phyloP scores from a whole-genome alignment of 1,140 invertebrate species.

The Lepidurus apus region DNA sequence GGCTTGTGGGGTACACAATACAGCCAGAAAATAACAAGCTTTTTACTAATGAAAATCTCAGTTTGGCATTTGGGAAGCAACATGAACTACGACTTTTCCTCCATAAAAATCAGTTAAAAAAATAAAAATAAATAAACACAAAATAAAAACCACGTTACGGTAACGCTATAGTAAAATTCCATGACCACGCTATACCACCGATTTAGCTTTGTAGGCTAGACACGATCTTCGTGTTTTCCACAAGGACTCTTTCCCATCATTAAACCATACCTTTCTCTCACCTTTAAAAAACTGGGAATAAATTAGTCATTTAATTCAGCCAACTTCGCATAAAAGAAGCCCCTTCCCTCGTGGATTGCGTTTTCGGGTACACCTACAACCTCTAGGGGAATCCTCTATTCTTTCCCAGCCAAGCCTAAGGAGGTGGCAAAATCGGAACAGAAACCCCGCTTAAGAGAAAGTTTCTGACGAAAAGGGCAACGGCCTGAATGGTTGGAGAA shows the following conservation, averaged over 20 bases:
- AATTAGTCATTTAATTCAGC: neutral
- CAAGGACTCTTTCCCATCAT: neutral
- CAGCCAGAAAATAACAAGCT: too few relatives aligned
- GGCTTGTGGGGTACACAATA: too few relatives aligned
- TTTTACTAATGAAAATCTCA: too few relatives aligned
- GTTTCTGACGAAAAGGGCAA: neutral
- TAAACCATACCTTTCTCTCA: constrained; percentile 1
- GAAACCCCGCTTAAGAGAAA: neutral
- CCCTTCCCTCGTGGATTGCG: neutral
- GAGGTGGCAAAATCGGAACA: neutral
- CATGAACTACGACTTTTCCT: too few relatives aligned
- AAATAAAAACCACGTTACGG: neutral
- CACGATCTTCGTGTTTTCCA: constrained; percentile 3
- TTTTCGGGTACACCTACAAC: neutral
- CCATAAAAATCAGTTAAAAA: neutral
- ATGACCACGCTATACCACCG: neutral
- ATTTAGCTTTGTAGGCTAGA: neutral
- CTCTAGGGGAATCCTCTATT: neutral
- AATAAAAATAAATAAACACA: neutral
- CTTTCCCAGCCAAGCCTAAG: neutral
- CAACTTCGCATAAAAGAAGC: neutral
- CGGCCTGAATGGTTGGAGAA: neutral
- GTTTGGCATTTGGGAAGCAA: too few relatives aligned
- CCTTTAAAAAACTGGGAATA: neutral
- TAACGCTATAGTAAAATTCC: too few relatives aligned